Conservation (phyloP, 2,113 vertebrate species). For the Pygoscelis adeliae region DNA sequence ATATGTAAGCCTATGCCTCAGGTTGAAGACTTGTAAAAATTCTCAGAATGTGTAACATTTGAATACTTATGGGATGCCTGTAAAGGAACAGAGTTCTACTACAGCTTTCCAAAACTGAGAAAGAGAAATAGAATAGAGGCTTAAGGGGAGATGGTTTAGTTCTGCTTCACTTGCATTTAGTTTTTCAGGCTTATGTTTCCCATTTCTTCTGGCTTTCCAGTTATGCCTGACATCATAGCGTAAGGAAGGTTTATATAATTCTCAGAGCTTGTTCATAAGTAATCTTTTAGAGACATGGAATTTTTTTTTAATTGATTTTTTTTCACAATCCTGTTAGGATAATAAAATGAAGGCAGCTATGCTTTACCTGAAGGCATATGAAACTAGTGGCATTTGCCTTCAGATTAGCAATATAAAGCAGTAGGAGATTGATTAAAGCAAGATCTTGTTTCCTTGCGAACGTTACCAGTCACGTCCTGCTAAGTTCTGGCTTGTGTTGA, state of each 20-base stretch:
- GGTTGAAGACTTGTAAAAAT: neutral
- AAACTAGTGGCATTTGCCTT: constrained; percentile 20
- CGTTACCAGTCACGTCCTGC: neutral
- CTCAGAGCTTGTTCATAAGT: constrained; percentile 17
- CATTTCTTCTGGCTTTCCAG: neutral
- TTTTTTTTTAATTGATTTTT: neutral
- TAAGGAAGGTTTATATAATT: neutral
- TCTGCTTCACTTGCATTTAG: constrained; percentile 4
- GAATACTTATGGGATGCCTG: neutral
- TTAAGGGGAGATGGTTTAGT: neutral
- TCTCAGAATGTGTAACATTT: neutral
- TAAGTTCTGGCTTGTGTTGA: neutral
- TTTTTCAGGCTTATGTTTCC: neutral
- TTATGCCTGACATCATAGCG: neutral
- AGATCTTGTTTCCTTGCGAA: constrained; percentile 7
- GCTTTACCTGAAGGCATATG: constrained; percentile 7
- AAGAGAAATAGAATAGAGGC: neutral
- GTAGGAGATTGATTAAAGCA: constrained; percentile 32
- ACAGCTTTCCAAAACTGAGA: neutral
- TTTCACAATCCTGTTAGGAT: neutral
- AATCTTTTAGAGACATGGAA: constrained; percentile 3
- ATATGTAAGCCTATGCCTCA: neutral
- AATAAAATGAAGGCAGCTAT: constrained; percentile 30
- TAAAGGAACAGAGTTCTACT: neutral
- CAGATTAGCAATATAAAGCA: constrained; percentile 28